These are phyloP conservation scores for Rugalucina vietnamica DNA, from an alignment of 2,888 invertebrate genomes.

Conservation along the genomic window DNA sequence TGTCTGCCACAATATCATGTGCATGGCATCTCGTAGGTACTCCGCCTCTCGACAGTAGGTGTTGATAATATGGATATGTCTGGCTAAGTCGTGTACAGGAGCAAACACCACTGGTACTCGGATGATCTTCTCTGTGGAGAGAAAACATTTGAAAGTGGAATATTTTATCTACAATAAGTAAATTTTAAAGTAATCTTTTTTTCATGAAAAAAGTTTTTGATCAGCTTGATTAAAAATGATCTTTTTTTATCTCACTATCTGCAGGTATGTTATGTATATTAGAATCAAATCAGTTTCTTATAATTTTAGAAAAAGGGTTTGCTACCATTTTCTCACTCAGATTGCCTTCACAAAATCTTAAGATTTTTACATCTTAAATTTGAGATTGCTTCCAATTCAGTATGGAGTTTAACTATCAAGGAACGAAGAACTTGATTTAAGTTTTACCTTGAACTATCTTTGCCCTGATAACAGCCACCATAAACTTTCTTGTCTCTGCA, in stretches of 20 bases:
- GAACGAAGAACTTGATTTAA: too few species aligned
- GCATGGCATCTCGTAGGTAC: constrained; percentile 76
- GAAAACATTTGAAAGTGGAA: neutral
- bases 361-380: too few species aligned
- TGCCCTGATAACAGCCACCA: constrained; percentile 77
- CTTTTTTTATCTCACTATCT: too few species aligned
- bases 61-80: constrained; percentile 80
- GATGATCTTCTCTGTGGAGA: constrained; percentile 74
- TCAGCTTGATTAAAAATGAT: neutral
- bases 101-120: constrained; percentile 78
- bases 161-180: neutral
- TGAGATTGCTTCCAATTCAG: too few species aligned
- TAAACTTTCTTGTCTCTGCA: constrained; percentile 77
- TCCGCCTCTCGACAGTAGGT: constrained; percentile 81
- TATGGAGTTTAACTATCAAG: too few species aligned
- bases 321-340: too few species aligned
- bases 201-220: too few species aligned
- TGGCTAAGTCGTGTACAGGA: constrained; percentile 79
- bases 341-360: too few species aligned
- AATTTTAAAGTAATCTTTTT: too few species aligned
- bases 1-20: constrained; percentile 78
- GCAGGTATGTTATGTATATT: too few species aligned
- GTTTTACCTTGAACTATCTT: constrained; percentile 77
- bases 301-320: too few species aligned
- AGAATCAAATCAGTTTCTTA: too few species aligned